phyloP scores from a whole-genome alignment of 2,113 vertebrate genomes.

The Urocolius indicus region DNA sequence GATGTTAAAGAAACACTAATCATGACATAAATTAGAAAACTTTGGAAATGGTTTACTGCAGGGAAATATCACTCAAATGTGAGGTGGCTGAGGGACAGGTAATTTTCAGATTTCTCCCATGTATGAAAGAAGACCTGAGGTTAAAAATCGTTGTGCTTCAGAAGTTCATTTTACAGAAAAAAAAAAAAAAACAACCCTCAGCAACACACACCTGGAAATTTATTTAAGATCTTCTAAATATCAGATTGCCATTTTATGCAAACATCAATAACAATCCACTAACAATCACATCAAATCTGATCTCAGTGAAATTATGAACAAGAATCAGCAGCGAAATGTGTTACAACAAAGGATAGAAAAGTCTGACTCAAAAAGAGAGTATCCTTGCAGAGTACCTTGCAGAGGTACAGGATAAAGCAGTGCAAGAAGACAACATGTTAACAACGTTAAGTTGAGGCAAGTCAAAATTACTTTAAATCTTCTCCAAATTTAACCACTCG shows the following conservation, averaged over 20 bases:
- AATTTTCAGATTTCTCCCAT: background rate
- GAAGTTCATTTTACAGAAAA: slow-evolving; percentile 2
- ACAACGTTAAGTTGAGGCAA: background rate
- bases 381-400: slow-evolving; percentile 24
- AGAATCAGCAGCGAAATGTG: slow-evolving; percentile 2
- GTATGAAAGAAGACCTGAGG: background rate
- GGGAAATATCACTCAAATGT: background rate
- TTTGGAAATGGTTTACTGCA: background rate
- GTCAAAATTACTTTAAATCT: background rate
- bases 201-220: slow-evolving; percentile 7
- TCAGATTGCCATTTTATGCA: slow-evolving; percentile 1
- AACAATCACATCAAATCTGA: background rate
- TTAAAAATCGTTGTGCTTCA: background rate
- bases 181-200: slow-evolving; percentile 6
- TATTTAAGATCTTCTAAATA: slow-evolving; percentile 1
- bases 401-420: slow-evolving; percentile 16
- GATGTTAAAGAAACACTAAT: background rate
- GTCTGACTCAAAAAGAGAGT: slow-evolving; percentile 22
- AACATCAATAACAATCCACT: slow-evolving; percentile 3
- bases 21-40: background rate
- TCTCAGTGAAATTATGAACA: slow-evolving; percentile 15
- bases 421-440: background rate
- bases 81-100: background rate
- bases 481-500: background rate
- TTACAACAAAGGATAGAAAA: slow-evolving; percentile 1